Evolutionary conservation across 2,113 vertebrate species (phyloP), one percentile per base, ranked within the genome.

Genomic region (Forbesichthys papilliferus): DNA sequence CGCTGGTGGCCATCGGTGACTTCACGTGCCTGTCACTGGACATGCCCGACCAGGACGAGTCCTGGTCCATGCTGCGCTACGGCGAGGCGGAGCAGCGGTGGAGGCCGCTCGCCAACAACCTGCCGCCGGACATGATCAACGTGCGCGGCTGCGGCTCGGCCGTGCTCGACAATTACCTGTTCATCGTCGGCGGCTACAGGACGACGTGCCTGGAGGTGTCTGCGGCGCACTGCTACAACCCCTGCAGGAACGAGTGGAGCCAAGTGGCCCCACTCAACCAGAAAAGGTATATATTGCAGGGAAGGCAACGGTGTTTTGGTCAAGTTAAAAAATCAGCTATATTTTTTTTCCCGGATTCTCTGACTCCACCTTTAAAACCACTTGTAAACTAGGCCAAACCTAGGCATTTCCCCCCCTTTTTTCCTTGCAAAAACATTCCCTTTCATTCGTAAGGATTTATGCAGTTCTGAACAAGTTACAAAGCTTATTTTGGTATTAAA

Each of bases 201-300:
- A 91, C 94, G 90, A 94, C 93, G 0, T 96, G 94, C 77, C 96
- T 97, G 87, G 96, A 98, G 88, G 97, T 99, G 57, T 93, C 95
- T 0, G 96, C 95, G 0, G 94, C 94, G 4, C 96, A 96, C 54
- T 96, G 95, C 71, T 98, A 98, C 92, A 98, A 99, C 83, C 96
- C 97, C 61, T 94, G 93, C 77, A 91, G 91, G 66, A 96, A 98
- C 0, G 95, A 96, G 68, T 98, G 96, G 97, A 93, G 89, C 75
- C 95, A 94, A 64, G 88, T 96, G 78, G 93, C 96, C 0, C 93
- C 96, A 0, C 94, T 99, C 89, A 99, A 99, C 92, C 97, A 99
- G 88, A 98, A 98, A 86, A 95, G 97, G 97, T 98, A 27, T 27
- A 27, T 27, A 27, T 27, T 1, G 20, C 20, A 20, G 20, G 20